Base-by-base conservation (phyloP, 2,888 invertebrate genomes). In the Leucoptera coffeella region DNA sequence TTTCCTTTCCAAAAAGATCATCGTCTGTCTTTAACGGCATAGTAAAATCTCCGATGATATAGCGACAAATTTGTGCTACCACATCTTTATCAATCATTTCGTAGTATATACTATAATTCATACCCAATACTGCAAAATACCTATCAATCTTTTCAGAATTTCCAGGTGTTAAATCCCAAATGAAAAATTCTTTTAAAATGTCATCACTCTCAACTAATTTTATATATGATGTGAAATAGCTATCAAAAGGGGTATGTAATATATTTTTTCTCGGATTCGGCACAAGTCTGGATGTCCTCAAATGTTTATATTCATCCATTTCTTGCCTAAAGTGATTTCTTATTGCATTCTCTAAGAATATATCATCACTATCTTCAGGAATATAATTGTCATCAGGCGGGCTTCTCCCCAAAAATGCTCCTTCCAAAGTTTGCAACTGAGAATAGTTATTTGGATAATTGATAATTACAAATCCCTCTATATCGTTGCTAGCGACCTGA, bases 381-480 rank as follows among this genome's bases (percentile, higher is more conserved):
- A 58, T 37, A 12, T 52, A 45, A 15, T 33, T 39, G 34, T 57
- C 55, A 29, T 58, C 45, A 5, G 76, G 73, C 12, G 77, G 58
- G 22, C 49, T 46, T 23, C 41, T 43, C 1, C 78, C 78, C 7
- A 74, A 69, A 40, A 82, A 56, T 2, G 60, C 59, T 47, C 74
- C 73, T 48, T 82, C 82, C 15, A 82, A 44, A 22, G 73, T 54
- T 36, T 64, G 60, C 21, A 78, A 75, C 47, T 81, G 75, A 14
- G 65, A 50, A 29, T 75, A 73, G 4, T 57, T 65, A 30, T 62
- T 64, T 0, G 82, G 82, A 40, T 75, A 82, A 43, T 82, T 78
- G 22, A 81, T 48, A 24, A 82, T 52, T n/a, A 74, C 77, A 67
- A 80, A 82, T 4, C 79, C 78, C 11, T 62, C 41, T 20, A 73